A percentile compares a stretch with the other conserved stretches of the same genome.
Evolutionary conservation across 2,888 invertebrate species (phyloP).

Genomic region (Noctua comes): DNA sequence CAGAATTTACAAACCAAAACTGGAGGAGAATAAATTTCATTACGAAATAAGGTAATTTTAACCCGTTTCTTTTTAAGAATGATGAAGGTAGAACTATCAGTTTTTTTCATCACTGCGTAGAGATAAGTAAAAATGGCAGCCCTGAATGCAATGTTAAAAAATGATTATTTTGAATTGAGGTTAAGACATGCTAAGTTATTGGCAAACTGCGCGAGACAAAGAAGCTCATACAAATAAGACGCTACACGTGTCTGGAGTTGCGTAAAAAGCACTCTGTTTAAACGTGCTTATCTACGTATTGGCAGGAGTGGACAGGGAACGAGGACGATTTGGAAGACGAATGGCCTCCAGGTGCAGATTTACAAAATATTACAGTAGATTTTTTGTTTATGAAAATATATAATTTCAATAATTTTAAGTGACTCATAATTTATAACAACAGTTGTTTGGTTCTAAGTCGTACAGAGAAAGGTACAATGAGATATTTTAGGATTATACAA

Average conservation of each 20-base stretch:
- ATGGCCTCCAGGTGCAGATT: conserved; percentile 35
- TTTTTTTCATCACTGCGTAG: neutral
- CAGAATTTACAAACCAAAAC: conserved; percentile 10
- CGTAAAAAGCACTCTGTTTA: conserved; percentile 59
- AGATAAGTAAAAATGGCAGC: conserved; percentile 12
- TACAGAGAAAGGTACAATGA: neutral
- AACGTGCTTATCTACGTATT: conserved; percentile 57
- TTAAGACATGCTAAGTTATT: conserved; percentile 65
- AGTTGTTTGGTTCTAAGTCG: neutral
- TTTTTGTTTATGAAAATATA: neutral
- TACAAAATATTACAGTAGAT: neutral
- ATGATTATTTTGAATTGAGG: conserved; percentile 54
- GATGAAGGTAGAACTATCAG: neutral
- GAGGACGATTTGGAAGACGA: conserved; percentile 24
- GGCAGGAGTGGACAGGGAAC: conserved; percentile 43
- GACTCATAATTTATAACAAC: neutral
- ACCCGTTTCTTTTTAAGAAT: neutral
- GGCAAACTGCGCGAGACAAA: conserved; percentile 63
- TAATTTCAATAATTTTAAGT: conserved; percentile 1
- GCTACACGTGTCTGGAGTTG: conserved; percentile 61
- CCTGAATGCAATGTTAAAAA: conserved; percentile 41
- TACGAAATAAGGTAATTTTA: neutral
- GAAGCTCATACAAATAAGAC: conserved; percentile 63
- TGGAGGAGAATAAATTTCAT: neutral
- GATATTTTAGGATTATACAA: conserved; percentile 1